These are phyloP conservation scores for Ictalurus punctatus DNA, from an alignment of 2,113 vertebrate species.

Conservation along the genomic window DNA sequence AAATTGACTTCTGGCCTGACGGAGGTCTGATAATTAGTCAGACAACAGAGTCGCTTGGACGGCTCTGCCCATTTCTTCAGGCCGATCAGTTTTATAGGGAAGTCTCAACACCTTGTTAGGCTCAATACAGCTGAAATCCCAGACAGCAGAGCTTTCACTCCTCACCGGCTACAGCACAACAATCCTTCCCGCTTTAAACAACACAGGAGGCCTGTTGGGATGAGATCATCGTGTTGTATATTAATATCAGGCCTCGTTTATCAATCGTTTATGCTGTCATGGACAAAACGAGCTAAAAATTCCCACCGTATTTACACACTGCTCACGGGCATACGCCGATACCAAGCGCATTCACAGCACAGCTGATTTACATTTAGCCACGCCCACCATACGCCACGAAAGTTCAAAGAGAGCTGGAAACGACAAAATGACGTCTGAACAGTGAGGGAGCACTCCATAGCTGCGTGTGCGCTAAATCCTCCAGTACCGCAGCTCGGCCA, in stretches of 20 bases:
- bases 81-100: neutral
- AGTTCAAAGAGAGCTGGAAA: neutral
- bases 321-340: neutral
- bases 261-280: neutral
- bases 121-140: neutral
- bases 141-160: neutral
- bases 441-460: neutral
- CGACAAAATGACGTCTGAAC: neutral
- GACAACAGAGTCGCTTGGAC: neutral
- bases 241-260: neutral
- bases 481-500: neutral
- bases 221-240: neutral
- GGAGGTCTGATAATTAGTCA: conserved; percentile 48
- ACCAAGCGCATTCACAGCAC: neutral
- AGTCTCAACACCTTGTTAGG: neutral
- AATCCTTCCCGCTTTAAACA: neutral
- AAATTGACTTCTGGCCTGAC: conserved; percentile 47
- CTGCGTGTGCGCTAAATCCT: neutral
- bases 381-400: neutral
- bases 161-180: neutral
- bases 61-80: conserved; percentile 9
- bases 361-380: neutral
- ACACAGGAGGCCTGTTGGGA: neutral
- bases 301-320: neutral
- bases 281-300: neutral